Evolutionary conservation across 2,113 vertebrate species (phyloP).

Genomic region (Saimiri boliviensis): DNA sequence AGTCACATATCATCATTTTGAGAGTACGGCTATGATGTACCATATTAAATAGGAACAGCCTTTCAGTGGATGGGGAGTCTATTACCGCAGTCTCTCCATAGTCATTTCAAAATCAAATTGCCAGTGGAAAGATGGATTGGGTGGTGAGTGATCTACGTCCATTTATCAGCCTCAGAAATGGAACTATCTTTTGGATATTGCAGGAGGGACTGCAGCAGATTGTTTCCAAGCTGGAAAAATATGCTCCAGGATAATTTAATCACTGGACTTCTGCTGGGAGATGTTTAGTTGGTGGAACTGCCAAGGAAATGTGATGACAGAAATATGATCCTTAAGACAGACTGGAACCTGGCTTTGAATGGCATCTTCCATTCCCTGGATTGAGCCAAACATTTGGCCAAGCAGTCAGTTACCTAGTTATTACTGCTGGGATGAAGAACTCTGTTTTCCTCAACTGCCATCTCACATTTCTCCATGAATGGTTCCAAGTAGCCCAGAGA

Average conservation of each 20-base stretch:
- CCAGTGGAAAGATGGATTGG: conserved; percentile 55
- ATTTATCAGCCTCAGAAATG: conserved; percentile 41
- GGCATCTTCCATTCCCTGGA: conserved; percentile 66
- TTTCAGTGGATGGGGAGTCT: conserved; percentile 56
- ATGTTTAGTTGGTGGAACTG: neutral
- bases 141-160: conserved; percentile 53
- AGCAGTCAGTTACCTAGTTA: neutral
- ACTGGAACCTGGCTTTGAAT: conserved; percentile 61
- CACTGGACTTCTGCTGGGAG: conserved; percentile 54
- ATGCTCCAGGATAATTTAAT: conserved; percentile 53
- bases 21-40: conserved; percentile 33
- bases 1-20: conserved; percentile 64
- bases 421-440: neutral
- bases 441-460: neutral
- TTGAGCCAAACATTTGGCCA: conserved; percentile 52
- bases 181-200: conserved; percentile 40
- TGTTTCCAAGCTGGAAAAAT: conserved; percentile 46
- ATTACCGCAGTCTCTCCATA: conserved; percentile 21
- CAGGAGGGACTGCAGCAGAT: neutral
- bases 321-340: conserved; percentile 58
- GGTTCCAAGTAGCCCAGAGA: conserved; percentile 25
- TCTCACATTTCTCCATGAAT: conserved; percentile 51
- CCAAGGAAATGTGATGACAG: conserved; percentile 59
- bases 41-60: neutral
- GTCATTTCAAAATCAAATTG: conserved; percentile 45